phyloP scores from a whole-genome alignment of 2,888 invertebrate species.

The Aphodius granarius region DNA sequence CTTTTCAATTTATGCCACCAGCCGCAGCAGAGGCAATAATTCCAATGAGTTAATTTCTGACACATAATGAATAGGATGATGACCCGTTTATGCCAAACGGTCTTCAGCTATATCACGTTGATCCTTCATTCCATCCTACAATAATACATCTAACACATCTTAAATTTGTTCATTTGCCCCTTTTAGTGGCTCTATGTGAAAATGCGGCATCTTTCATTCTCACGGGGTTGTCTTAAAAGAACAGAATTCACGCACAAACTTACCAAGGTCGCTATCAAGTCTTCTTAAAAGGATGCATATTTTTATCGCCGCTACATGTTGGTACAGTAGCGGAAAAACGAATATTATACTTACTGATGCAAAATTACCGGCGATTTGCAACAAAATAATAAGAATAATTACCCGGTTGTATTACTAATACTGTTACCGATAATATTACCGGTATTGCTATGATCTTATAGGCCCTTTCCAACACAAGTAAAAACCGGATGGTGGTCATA shows the following conservation, averaged over 20 bases:
- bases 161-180: background rate
- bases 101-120: background rate
- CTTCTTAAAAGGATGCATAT: constrained; percentile 14
- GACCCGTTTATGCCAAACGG: background rate
- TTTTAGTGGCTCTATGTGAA: background rate
- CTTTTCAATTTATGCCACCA: background rate
- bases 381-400: background rate
- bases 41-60: background rate
- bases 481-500: too few relatives aligned
- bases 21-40: background rate
- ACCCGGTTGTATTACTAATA: too few relatives aligned
- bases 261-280: constrained; percentile 8
- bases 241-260: constrained; percentile 1
- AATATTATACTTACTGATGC: background rate
- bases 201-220: background rate
- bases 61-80: background rate
- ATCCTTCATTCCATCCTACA: background rate
- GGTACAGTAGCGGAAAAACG: background rate
- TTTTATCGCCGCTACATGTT: background rate
- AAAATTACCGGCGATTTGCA: background rate
- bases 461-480: too few relatives aligned
- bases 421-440: too few relatives aligned
- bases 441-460: too few relatives aligned
- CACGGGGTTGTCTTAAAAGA: background rate
- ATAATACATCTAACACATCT: background rate